Evolutionary conservation across 2,797 vertebrate species (phyloP).

Genomic region (Semotilus atromaculatus): DNA sequence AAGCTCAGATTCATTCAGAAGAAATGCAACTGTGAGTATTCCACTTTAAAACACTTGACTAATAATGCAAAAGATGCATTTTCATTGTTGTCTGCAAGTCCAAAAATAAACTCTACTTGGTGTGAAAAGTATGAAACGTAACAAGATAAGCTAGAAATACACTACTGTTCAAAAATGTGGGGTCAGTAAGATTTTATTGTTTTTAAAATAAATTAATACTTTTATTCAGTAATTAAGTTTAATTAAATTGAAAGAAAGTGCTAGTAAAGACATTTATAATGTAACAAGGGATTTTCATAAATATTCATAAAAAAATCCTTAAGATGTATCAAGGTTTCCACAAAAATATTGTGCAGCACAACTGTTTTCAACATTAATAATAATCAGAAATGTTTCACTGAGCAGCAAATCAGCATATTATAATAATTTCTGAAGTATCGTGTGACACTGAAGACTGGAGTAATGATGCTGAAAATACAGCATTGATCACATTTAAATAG

Average conservation of each 20-base stretch:
- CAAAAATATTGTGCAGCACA: background rate
- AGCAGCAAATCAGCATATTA: background rate
- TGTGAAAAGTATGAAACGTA: background rate
- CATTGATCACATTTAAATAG: background rate
- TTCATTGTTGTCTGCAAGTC: background rate
- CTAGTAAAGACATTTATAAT: background rate
- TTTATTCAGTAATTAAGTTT: background rate
- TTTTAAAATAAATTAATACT: background rate
- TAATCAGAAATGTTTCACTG: background rate
- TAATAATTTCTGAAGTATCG: background rate
- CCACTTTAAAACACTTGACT: background rate
- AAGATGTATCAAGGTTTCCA: background rate
- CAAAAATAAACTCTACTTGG: background rate
- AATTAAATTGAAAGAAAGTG: background rate
- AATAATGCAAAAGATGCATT: background rate
- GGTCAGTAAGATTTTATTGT: background rate
- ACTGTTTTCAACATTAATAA: background rate
- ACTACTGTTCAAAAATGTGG: background rate
- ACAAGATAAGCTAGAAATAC: background rate
- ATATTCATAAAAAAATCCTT: background rate
- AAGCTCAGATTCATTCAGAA: constrained; percentile 94
- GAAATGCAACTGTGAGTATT: constrained; percentile 90
- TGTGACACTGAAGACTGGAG: background rate
- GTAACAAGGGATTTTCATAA: background rate
- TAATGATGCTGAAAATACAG: background rate